Evolutionary conservation across 53 echinoderm and acorn worm genomes (phyloP), one percentile per base, ranked within the genome.

Genomic region (Arbacia lixula): DNA sequence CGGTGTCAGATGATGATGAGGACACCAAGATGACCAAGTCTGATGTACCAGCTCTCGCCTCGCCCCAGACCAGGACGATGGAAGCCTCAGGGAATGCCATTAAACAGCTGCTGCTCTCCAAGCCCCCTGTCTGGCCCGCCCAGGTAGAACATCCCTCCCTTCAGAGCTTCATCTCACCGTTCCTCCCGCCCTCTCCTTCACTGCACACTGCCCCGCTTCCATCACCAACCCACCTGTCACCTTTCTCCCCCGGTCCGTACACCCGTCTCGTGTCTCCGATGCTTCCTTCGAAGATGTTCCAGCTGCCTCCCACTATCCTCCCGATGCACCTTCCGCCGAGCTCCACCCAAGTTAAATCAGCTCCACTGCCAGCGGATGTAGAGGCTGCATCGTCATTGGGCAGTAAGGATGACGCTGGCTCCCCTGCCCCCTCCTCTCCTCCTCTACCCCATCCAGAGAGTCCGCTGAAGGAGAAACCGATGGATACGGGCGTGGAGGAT

Each of bases 1-100:
- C 93, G 9, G 91, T 95, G 52, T 95, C 96, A 26, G 96, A 95
- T 89, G 96, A 95, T 76, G 96, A 95, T 41, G 95, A 90, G 53
- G 91, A 94, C 50, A 22, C 43, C n/a, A 61, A 63, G 19, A 62
- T 43, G 27, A 26, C 37, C 8, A 63, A 34, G 6, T 29, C 64
- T 6, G 41, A 30, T 22, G 9, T 29, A 57, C 60, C 78, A 25
- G 20, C 12, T 58, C 21, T 60, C 3, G 63, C 62, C 35, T 24
- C 58, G 17, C 2, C 20, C 21, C 56, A 56, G 21, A 56, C 19
- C 17, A 21, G 77, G 52, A 71, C 60, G 37, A 30, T 86, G 85
- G 88, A 85, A 85, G 54, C 80, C 66, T 36, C 92, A 36, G 87
- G 90, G 12, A 90, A 92, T 87, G 91, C 96, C n/a, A 93, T 95